Conservation (phyloP, 2,888 invertebrate species). For the Platypus cylindrus region DNA sequence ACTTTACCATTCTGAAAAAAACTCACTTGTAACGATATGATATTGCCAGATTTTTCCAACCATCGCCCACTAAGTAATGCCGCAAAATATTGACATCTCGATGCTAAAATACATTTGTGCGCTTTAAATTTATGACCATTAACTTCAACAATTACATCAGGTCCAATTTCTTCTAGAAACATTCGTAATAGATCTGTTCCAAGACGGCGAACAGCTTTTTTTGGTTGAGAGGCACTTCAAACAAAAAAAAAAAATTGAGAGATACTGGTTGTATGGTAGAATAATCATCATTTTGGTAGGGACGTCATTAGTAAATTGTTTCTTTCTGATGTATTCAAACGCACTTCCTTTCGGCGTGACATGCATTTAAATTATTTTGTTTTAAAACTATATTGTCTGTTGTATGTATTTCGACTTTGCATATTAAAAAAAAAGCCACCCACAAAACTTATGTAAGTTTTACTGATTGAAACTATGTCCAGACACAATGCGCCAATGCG, state of each 20-base stretch:
- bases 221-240: conserved; percentile 11
- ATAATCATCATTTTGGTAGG: no score
- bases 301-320: no score
- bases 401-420: no score
- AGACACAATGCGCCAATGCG: no score
- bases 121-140: conserved; percentile 73
- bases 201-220: conserved; percentile 41
- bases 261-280: background rate
- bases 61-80: conserved; percentile 80
- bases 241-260: background rate
- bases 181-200: conserved; percentile 81
- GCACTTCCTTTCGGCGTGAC: no score
- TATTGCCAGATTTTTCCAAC: conserved; percentile 66
- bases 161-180: conserved; percentile 83
- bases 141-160: conserved; percentile 77
- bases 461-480: no score
- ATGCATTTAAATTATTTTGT: no score
- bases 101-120: conserved; percentile 84
- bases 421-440: no score
- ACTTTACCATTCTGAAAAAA: no score
- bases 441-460: no score
- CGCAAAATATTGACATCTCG: conserved; percentile 87
- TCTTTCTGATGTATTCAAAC: no score
- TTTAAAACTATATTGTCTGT: no score
- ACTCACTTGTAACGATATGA: conserved; percentile 74